These are phyloP conservation scores for Cinara cedri DNA, from an alignment of 2,888 invertebrate species.

Conservation along the genomic window DNA sequence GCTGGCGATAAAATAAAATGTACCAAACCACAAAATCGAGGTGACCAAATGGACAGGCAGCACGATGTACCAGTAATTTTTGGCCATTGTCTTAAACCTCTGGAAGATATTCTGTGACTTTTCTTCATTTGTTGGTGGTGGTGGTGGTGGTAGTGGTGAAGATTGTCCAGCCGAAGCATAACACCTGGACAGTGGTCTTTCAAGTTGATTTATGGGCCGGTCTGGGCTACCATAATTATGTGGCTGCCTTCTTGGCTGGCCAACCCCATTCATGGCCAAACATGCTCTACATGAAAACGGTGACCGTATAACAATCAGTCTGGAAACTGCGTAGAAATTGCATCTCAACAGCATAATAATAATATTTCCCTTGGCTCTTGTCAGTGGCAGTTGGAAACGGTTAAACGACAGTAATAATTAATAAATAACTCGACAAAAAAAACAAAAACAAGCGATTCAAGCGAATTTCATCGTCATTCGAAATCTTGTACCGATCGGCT, in stretches of 20 bases:
- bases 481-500: not conserved
- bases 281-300: not conserved
- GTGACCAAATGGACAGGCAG: slow-evolving; percentile 91
- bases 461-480: not conserved
- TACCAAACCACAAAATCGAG: slow-evolving; percentile 85
- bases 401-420: not conserved
- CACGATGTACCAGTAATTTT: slow-evolving; percentile 95
- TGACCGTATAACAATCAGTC: not conserved
- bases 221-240: not conserved
- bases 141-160: not conserved
- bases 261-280: not conserved
- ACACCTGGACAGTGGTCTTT: not conserved
- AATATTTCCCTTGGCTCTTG: not conserved
- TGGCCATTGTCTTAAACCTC: slow-evolving; percentile 88
- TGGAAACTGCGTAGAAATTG: not conserved
- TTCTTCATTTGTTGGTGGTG: slow-evolving; percentile 27
- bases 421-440: not conserved
- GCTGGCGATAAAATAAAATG: slow-evolving; percentile 82
- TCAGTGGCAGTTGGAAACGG: no score
- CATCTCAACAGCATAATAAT: slow-evolving; percentile 1
- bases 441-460: no score
- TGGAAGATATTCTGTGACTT: slow-evolving; percentile 73
- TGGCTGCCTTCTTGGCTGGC: no score
- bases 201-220: no score
- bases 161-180: not conserved